Base-by-base conservation (phyloP, 1,140 invertebrate species). In the Anastrepha ludens region DNA sequence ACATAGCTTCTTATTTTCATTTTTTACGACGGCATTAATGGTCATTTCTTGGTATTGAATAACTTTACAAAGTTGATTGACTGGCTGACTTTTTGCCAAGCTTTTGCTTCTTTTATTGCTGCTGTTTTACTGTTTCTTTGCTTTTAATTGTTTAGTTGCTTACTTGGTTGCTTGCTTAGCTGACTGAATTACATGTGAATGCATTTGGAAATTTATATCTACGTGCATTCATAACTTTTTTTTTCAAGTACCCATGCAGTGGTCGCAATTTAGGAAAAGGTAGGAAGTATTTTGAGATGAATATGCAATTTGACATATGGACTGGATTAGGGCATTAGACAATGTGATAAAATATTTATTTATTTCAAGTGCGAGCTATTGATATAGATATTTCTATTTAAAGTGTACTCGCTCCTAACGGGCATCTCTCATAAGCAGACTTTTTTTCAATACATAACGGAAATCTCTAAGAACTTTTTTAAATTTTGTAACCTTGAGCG, bases 21-120 rank as follows among this genome's bases (percentile, higher is more conserved):
- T 29, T 67, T 67, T 67, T 67, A 20, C 8, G 13, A 39, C 39
- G 39, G 64, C 64, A 67, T 67, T 67, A 67, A 67, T 67, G 64
- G 64, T 67, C 29, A 67, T 41, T 67, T 67, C 64, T 67, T 74
- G 67, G 67, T 74, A 74, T 74, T 74, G 67, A 47, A 74, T 74
- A 74, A 74, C 67, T 47, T 74, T 17, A 41, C 67, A 44, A 44
- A 74, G 67, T 74, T 74, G 67, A 74, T 74, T 74, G 67, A 74
- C 67, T 44, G 67, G n/a, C 15, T 74, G 67, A 74, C 4, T 47
- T n/a, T 74, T 74, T 11, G 2, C 13, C 60, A n/a, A 62, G 17
- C 15, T 17, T 62, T 62, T 67, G 8, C 60, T 62, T n/a, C 11
- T 15, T 65, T 65, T 39, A 2, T 65, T 65, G 64, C 29, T 65